Conservation (phyloP, 2,113 vertebrate genomes). For the Canis aureus region DNA sequence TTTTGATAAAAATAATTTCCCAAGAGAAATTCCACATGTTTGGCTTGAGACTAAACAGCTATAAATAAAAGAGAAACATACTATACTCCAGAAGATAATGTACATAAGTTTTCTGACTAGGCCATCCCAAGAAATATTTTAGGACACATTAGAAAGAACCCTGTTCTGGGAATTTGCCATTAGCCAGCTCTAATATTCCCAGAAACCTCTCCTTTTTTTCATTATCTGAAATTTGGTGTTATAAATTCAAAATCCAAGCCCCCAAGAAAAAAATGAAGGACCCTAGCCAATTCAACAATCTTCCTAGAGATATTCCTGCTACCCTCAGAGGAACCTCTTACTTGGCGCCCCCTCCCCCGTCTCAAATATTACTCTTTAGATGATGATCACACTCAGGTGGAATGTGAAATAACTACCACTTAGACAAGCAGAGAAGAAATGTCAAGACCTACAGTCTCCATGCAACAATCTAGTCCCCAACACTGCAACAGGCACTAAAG, state of each 20-base stretch:
- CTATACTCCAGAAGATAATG: slow-evolving; percentile 46
- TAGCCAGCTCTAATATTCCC: neutral
- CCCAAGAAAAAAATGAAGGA: neutral
- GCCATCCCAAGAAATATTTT: slow-evolving; percentile 38
- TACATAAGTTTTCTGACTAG: neutral
- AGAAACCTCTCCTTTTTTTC: neutral
- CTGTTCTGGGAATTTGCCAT: neutral
- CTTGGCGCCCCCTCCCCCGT: neutral
- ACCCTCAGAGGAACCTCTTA: neutral
- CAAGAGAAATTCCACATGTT: slow-evolving; percentile 42
- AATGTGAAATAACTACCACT: neutral
- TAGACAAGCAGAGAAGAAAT: neutral
- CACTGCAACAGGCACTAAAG: neutral
- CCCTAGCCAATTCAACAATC: neutral
- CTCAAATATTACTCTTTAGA: neutral
- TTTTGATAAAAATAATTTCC: slow-evolving; percentile 60
- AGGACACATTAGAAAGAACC: neutral
- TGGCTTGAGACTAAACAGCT: slow-evolving; percentile 51
- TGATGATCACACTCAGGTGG: neutral
- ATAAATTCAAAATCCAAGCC: slow-evolving; percentile 3
- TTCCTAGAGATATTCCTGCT: neutral
- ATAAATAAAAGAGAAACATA: neutral
- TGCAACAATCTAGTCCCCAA: neutral
- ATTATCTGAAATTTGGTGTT: neutral
- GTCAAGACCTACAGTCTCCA: neutral